Percentiles rank a stretch among this genome's conserved stretches.
phyloP scores from a whole-genome alignment of 2,113 vertebrate species.

The Cervus canadensis region DNA sequence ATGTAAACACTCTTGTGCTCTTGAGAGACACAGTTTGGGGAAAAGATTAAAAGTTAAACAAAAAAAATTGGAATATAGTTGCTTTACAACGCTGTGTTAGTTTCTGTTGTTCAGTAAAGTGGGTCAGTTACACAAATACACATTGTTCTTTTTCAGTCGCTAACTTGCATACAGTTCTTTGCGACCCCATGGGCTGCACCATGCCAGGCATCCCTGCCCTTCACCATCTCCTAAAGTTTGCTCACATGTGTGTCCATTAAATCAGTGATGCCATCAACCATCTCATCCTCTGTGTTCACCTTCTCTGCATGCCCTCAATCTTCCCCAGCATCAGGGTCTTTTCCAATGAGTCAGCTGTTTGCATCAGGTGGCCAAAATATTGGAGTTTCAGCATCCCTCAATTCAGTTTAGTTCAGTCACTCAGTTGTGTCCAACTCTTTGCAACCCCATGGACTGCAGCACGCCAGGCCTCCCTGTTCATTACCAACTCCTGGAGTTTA shows the following conservation, averaged over 20 bases:
- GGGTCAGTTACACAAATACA: neutral
- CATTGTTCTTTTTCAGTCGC: neutral
- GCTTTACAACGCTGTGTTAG: neutral
- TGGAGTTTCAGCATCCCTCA: neutral
- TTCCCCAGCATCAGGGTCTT: neutral
- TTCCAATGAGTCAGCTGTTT: neutral
- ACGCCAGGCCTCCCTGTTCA: neutral
- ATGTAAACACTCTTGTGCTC: neutral
- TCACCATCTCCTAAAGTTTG: neutral
- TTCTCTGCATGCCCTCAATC: neutral
- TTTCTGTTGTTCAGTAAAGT: neutral
- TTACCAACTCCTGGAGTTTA: neutral
- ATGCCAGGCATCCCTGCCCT: neutral
- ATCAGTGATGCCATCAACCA: neutral
- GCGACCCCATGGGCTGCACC: neutral
- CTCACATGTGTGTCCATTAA: neutral
- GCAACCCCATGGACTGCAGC: accelerated
- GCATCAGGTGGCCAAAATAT: neutral
- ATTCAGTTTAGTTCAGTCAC: neutral
- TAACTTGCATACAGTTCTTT: neutral
- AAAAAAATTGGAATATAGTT: neutral
- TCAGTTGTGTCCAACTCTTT: neutral
- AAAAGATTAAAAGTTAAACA: neutral
- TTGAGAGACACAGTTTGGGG: neutral
- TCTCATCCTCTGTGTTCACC: neutral